Base-by-base conservation (phyloP, 2,888 invertebrate genomes). In the Zhuqinia jingwanae region DNA sequence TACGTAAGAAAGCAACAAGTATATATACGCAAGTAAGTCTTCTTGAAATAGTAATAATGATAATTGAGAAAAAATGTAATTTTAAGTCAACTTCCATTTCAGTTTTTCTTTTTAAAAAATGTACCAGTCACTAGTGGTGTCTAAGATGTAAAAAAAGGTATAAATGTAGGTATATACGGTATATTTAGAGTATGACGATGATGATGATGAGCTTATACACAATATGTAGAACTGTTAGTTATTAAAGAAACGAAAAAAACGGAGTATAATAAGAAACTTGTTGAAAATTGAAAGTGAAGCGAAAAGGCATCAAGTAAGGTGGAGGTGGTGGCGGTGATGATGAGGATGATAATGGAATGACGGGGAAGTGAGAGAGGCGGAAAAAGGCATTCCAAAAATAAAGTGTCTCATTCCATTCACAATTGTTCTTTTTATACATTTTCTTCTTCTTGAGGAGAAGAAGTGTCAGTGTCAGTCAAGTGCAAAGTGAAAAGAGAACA, bases 391-490 rank as follows among this genome's bases (percentile, higher is more conserved):
- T 77, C 77, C 77, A 60, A 77, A 60, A 77, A 77, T 77, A 77
- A 77, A 77, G 77, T 77, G 77, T 60, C 60, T 77, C 77, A 45
- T 81, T 68, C 80, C 63, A 60, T 75, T 36, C 36, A 36, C 36
- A 36, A 36, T 36, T 36, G 36, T 36, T 78, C 77, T 53, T 60
- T 63, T 78, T 47, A 2, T 45, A 36, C 20, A 3, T 45, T 25
- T 68, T 45, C 22, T 2, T 15, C 11, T 58, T 36, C 22, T 30
- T 25, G 73, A 73, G 15, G 6, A 45, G 30, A 60, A 82, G 45
- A 70, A 81, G 75, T 82, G 82, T 75, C 82, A 60, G 63, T 82
- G 82, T 82, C 82, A 82, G 75, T 82, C 82, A 82, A 65, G 27
- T 45, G 50, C 50, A 81, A 58, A 56, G 58, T 60, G 42, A 58